Evolutionary conservation across 2,113 vertebrate species (phyloP).

Genomic region (Megaceryle torquata): DNA sequence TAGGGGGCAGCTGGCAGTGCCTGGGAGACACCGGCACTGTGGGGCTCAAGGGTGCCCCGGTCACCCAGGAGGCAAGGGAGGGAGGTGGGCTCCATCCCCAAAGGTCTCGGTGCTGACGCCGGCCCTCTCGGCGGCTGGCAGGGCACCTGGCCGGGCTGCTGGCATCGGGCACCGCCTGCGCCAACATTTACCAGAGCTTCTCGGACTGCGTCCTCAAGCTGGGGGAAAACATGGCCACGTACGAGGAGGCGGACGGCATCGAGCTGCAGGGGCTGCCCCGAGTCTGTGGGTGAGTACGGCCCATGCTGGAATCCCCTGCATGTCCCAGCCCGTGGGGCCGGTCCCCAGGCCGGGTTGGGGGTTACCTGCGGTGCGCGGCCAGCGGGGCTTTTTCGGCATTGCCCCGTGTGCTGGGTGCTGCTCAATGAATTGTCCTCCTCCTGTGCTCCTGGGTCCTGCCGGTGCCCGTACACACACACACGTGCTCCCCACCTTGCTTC

Average conservation of each 20-base stretch:
- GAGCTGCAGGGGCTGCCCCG: constrained; percentile 65
- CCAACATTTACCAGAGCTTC: constrained; percentile 74
- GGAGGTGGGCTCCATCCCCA: neutral
- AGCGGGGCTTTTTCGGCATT: neutral
- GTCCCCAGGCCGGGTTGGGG: no score
- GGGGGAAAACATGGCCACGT: constrained; percentile 74
- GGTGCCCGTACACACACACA: fast-evolving
- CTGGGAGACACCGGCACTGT: neutral
- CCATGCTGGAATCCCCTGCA: fast-evolving
- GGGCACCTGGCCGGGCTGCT: constrained; percentile 46
- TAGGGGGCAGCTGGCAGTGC: fast-evolving
- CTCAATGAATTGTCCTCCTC: neutral
- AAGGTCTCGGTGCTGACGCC: fast-evolving
- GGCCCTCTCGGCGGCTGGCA: neutral
- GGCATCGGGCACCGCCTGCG: constrained; percentile 57
- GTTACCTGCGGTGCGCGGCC: fast-evolving
- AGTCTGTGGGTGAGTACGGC: constrained; percentile 67
- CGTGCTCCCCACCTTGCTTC: fast-evolving
- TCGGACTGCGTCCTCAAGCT: constrained; percentile 76
- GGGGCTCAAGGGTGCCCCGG: neutral
- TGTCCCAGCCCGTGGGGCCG: fast-evolving
- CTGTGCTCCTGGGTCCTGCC: fast-evolving
- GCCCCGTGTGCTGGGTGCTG: fast-evolving
- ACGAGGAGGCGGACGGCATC: constrained; percentile 60
- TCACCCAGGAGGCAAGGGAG: neutral